phyloP scores from a whole-genome alignment of 2,888 invertebrate species.

The Ferdinandea cuprea region DNA sequence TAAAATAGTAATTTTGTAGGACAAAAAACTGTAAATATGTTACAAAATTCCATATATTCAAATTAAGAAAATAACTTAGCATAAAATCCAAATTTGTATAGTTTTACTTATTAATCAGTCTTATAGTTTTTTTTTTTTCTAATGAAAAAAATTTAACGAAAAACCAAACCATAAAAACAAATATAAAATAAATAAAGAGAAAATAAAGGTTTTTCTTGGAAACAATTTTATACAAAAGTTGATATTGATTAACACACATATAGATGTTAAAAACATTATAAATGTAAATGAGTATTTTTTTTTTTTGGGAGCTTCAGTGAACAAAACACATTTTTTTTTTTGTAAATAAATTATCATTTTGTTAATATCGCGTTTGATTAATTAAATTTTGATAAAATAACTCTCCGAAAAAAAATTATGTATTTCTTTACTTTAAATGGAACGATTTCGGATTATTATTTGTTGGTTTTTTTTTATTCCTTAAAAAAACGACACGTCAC shows the following conservation, averaged over 20 bases:
- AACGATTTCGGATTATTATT: conserved; percentile 75
- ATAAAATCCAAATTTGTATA: conserved; percentile 58
- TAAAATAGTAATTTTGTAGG: conserved; percentile 57
- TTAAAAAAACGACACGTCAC: conserved; percentile 84
- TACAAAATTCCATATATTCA: conserved; percentile 66
- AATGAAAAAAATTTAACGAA: conserved; percentile 22
- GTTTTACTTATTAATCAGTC: conserved; percentile 55
- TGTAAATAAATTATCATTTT: conserved; percentile 39
- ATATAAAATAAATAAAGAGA: conserved; percentile 45
- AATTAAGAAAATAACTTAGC: conserved; percentile 55
- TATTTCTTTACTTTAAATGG: conserved; percentile 41
- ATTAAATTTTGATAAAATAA: conserved; percentile 59
- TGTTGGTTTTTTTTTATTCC: conserved; percentile 72
- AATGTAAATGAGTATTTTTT: conserved; percentile 68
- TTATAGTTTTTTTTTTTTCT: conserved; percentile 30
- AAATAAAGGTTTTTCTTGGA: conserved; percentile 48
- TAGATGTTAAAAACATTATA: conserved; percentile 73
- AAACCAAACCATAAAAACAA: conserved; percentile 31
- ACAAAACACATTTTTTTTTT: conserved; percentile 74
- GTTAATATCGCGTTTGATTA: conserved; percentile 50
- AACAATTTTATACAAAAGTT: conserved; percentile 73
- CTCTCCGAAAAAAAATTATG: conserved; percentile 48
- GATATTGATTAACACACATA: conserved; percentile 73
- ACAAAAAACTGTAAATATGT: conserved; percentile 62
- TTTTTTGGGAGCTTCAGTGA: conserved; percentile 67